phyloP scores from a whole-genome alignment of 2,797 vertebrate genomes.

The Australoheros facetus region DNA sequence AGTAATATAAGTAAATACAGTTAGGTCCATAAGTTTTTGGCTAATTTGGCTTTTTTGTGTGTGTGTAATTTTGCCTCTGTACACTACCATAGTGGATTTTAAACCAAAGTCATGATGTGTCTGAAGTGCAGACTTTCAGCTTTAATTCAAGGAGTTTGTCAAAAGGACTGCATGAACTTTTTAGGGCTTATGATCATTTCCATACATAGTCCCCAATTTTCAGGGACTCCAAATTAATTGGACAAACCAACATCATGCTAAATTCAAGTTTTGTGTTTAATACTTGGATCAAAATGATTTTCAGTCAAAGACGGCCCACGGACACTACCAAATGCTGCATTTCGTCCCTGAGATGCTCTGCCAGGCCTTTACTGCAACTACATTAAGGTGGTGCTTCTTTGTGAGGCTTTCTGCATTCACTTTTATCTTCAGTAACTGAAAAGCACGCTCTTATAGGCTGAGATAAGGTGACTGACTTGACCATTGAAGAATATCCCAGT shows the following conservation, averaged over 20 bases:
- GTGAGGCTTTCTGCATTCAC: not conserved
- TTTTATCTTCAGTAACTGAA: not conserved
- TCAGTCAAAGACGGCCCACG: not conserved
- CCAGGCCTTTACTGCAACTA: not conserved
- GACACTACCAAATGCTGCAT: too few relatives aligned
- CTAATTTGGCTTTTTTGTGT: not conserved
- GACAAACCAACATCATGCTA: not conserved
- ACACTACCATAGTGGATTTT: not conserved
- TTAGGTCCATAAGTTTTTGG: not conserved
- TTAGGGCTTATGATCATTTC: not conserved
- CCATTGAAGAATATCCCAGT: accelerated
- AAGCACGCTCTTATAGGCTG: not conserved
- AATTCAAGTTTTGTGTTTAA: not conserved
- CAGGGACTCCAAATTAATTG: not conserved
- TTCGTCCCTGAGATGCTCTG: not conserved
- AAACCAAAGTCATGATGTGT: not conserved
- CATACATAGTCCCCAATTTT: not conserved
- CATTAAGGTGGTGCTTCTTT: not conserved
- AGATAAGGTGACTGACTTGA: not conserved
- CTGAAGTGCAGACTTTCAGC: not conserved
- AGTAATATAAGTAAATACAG: not conserved
- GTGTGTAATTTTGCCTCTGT: not conserved
- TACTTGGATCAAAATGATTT: not conserved
- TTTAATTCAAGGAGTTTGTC: not conserved
- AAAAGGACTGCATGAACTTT: not conserved